Percentiles rank a stretch among this genome's conserved stretches.
Evolutionary conservation across 2,888 invertebrate genomes (phyloP).

Genomic region (Agriopis marginaria): DNA sequence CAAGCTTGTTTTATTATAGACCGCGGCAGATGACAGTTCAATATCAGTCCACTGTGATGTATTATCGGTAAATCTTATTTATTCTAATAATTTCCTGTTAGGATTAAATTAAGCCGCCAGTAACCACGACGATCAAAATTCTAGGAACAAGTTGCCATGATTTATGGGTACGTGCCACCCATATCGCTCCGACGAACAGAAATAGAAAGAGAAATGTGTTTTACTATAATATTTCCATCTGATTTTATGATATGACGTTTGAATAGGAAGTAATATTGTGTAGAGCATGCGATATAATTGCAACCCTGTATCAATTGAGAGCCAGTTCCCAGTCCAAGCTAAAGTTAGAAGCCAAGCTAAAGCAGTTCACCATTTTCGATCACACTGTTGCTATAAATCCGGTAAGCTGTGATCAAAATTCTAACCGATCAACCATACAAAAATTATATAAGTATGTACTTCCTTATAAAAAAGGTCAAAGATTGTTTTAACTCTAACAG

Average conservation of each 20-base stretch:
- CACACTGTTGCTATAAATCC: no score
- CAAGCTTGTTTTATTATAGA: background rate
- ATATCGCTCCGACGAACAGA: slow-evolving; percentile 63
- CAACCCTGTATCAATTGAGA: no score
- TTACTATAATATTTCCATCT: slow-evolving; percentile 32
- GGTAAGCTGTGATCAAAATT: no score
- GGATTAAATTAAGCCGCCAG: slow-evolving; percentile 39
- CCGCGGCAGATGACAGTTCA: slow-evolving; percentile 8
- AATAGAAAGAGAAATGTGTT: slow-evolving; percentile 67
- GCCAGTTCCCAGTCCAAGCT: no score
- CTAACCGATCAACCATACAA: no score
- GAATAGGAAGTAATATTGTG: background rate
- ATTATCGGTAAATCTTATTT: slow-evolving; percentile 13
- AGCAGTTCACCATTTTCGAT: no score
- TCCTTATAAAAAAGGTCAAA: no score
- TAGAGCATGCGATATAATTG: no score
- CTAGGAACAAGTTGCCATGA: slow-evolving; percentile 80
- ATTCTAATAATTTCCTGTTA: slow-evolving; percentile 39
- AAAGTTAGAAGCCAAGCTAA: no score
- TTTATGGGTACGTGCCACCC: slow-evolving; percentile 75
- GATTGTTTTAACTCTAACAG: no score
- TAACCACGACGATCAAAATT: slow-evolving; percentile 48
- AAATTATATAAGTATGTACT: no score
- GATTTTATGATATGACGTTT: slow-evolving; percentile 15
- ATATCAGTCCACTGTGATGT: background rate